Base-by-base conservation (phyloP, 2,797 vertebrate genomes). In the Myotis pilosus region DNA sequence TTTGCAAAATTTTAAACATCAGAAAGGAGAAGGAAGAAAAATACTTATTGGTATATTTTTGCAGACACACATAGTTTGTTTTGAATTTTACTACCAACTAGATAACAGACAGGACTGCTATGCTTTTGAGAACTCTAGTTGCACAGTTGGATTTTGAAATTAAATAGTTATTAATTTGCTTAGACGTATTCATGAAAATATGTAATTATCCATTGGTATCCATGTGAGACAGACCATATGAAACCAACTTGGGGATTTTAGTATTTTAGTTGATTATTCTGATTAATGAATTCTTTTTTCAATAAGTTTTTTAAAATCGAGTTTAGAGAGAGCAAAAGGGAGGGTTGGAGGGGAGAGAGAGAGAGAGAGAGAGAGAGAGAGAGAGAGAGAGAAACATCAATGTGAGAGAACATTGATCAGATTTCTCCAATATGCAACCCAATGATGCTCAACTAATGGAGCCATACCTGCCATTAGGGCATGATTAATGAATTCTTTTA, bases 1-100 rank as follows among this genome's bases (percentile, higher is more conserved):
- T 94, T 92, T 86, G 68, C 28, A 84, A 57, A 78, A 88, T 93
- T 95, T 94, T 89, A 81, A 95, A 91, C 17, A 23, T 83, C 38
- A 79, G 15, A 68, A 92, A 13, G 10, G 13, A 92, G 23, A 92
- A 81, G 55, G 49, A 92, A 92, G 72, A 92, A 87, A 87, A 87
- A 75, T 89, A 60, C 15, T 84, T 44, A 13, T 84, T 83, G 74
- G n/a, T n/a, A 4, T 94, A 71, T 76, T 94, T 94, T 92, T 86
- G 30, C 17, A 6, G 33, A 36, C 72, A 30, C 55, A 55, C 7
- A 16, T 80, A 76, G 85, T 82, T 83, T 88, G 28, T 57, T 20
- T 83, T 90, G 69, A 62, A 57, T 87, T 95, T 95, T 88, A 91
- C 47, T 44, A 30, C 33, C 66, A 60, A 19, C 81, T 81, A 69